Conservation (phyloP, 2,113 vertebrate species). For the Zootoca vivipara region DNA sequence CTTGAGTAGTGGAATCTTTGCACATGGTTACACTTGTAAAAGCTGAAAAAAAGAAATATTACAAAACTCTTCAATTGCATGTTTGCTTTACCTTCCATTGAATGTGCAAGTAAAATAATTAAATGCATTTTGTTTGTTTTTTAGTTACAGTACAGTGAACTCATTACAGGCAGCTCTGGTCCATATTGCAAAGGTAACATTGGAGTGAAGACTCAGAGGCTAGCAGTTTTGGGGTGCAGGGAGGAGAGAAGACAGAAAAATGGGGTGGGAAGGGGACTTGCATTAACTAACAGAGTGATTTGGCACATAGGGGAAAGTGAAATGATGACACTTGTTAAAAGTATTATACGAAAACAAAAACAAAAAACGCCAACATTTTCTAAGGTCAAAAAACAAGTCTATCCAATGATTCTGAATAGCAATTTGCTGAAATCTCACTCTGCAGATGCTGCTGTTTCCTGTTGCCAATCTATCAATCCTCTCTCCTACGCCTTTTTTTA, state of each 20-base stretch:
- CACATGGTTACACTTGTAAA: conserved; percentile 98
- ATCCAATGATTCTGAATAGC: conserved; percentile 8
- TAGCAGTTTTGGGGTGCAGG: too few relatives aligned
- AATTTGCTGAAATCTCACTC: conserved; percentile 14
- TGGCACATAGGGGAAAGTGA: not conserved
- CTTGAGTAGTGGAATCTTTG: conserved; percentile 95
- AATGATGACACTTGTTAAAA: not conserved
- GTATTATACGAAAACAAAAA: not conserved
- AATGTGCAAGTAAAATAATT: not conserved
- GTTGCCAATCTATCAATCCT: not conserved
- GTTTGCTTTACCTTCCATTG: not conserved
- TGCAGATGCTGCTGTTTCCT: not conserved
- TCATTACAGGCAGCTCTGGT: not conserved
- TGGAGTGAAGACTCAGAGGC: too few relatives aligned
- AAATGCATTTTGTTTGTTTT: not conserved
- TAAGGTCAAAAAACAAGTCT: not conserved
- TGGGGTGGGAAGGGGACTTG: too few relatives aligned
- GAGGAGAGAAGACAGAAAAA: too few relatives aligned
- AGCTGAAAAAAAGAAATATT: conserved; percentile 78
- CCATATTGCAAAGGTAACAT: not conserved
- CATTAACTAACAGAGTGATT: not conserved
- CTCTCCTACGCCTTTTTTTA: conserved; percentile 17
- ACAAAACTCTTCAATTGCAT: not conserved
- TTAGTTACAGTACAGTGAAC: not conserved
- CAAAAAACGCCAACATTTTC: not conserved